Conservation (phyloP, 2,797 vertebrate species). For the Syngnathus acus region DNA sequence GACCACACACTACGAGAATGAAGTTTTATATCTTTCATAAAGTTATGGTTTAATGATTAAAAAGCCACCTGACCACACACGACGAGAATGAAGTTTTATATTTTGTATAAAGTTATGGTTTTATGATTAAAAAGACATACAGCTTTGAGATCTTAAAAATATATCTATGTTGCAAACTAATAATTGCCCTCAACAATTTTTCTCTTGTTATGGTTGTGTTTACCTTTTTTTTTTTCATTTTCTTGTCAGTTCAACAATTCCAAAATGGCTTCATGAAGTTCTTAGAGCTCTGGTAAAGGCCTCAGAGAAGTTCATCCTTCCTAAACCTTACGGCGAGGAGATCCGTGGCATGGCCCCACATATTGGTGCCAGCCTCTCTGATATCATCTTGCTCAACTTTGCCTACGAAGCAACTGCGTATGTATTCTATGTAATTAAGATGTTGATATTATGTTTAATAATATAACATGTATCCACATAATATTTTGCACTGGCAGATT, state of each 20-base stretch:
- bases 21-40: too few relatives aligned
- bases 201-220: not conserved
- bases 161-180: not conserved
- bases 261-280: slow-evolving; percentile 78
- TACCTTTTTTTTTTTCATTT: not conserved
- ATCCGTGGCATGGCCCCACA: slow-evolving; percentile 73
- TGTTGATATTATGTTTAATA: not conserved
- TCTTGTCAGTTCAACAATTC: slow-evolving; percentile 66
- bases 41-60: too few relatives aligned
- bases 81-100: too few relatives aligned
- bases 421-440: slow-evolving; percentile 42
- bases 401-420: slow-evolving; percentile 87
- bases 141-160: not conserved
- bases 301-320: slow-evolving; percentile 72
- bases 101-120: too few relatives aligned
- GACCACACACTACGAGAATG: too few relatives aligned
- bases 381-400: slow-evolving; percentile 83
- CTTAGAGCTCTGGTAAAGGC: slow-evolving; percentile 54
- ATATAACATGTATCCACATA: not conserved
- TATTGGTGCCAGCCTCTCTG: slow-evolving; percentile 61
- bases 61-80: too few relatives aligned
- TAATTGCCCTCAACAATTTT: not conserved
- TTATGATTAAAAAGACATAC: not conserved
- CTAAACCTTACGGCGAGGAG: slow-evolving; percentile 77
- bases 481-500: slow-evolving; percentile 65